phyloP scores from a whole-genome alignment of 2,888 invertebrate species.

The Acanthosepion lycidas region DNA sequence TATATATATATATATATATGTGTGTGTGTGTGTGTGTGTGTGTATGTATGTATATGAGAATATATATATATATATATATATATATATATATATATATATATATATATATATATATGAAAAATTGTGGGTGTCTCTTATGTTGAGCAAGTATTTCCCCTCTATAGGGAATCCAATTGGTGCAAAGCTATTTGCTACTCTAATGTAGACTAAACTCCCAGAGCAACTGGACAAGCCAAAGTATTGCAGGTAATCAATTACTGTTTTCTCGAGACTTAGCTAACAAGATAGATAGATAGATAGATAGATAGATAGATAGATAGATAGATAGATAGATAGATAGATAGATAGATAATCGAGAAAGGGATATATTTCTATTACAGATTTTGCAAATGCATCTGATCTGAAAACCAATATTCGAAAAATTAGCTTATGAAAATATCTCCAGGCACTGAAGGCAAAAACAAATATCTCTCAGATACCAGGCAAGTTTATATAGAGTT shows the following conservation, averaged over 20 bases:
- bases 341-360: too few species aligned
- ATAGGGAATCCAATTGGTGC: neutral
- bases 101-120: neutral
- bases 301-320: too few species aligned
- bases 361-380: neutral
- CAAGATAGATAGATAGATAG: too few species aligned
- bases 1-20: neutral
- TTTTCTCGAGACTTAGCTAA: neutral
- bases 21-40: too few species aligned
- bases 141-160: neutral
- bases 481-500: too few species aligned
- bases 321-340: too few species aligned
- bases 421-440: too few species aligned
- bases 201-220: neutral
- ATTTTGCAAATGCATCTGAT: too few species aligned
- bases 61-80: neutral
- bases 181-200: neutral
- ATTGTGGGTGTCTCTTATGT: neutral
- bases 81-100: neutral
- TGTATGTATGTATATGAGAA: too few species aligned
- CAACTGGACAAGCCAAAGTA: neutral
- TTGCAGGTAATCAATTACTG: neutral
- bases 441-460: too few species aligned
- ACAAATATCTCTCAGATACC: too few species aligned
- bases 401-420: too few species aligned